Evolutionary conservation across 2,797 vertebrate species (phyloP), one percentile per base, ranked within the genome.

Genomic region (Otus scops): DNA sequence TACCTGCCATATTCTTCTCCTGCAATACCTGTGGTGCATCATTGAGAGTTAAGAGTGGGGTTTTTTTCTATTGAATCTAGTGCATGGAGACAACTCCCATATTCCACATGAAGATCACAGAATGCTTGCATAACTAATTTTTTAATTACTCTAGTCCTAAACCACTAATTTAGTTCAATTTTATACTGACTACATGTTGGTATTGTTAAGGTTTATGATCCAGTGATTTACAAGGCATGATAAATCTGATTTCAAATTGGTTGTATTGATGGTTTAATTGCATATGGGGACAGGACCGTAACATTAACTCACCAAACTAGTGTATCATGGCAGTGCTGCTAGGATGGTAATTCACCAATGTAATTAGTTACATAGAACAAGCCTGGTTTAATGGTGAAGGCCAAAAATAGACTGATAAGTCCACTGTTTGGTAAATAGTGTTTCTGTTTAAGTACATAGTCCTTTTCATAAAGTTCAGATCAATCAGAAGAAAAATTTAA

Each of bases 121-220:
- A 93, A 90, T 83, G 24, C 45, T 43, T 36, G 78, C 57, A 17
- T 95, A 93, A 89, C 86, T 96, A 56, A 77, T 84, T 80, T 94
- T 95, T 92, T 87, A 95, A 95, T 84, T 89, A 93, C 64, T 79
- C 6, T 51, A 82, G 30, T 89, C 74, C 91, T 97, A 91, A 97
- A 89, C 60, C 74, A 84, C 85, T 91, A 71, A 95, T 97, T 94
- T 80, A 97, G 91, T 95, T 96, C 80, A 53, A 70, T 96, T 94
- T 97, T 75, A 77, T 75, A 81, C 81, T 19, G 61, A 89, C 41
- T 94, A 47, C 93, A 59, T 93, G 75, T 95, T 97, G 67, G 85
- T 97, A 93, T 89, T 97, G 90, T 97, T 97, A 95, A 95, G 84
- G 82, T 97, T 98, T 96, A 97, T 97, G 94, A 95, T 48, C 94